Conservation (phyloP, 1,140 invertebrate species). For the Hycleus phaleratus region DNA sequence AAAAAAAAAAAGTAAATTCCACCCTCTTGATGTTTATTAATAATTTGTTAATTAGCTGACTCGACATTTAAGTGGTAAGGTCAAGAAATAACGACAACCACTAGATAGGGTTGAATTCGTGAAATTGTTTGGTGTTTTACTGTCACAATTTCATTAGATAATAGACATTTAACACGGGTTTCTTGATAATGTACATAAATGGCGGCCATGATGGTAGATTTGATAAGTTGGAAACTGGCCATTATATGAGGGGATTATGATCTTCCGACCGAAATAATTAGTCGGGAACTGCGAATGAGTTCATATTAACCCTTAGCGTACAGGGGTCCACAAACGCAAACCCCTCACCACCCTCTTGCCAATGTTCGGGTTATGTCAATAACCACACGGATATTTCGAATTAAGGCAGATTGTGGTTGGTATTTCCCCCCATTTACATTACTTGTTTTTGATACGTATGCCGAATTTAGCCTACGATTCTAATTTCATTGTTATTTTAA, state of each 20-base stretch:
- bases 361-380: constrained; percentile 39
- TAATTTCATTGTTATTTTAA: no score
- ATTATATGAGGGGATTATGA: constrained; percentile 42
- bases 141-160: constrained; percentile 15
- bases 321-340: constrained; percentile 23
- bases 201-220: constrained; percentile 40
- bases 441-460: constrained; percentile 3
- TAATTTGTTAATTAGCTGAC: no score
- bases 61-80: no score
- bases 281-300: constrained; percentile 36
- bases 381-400: constrained; percentile 39
- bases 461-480: not conserved
- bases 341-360: constrained; percentile 8
- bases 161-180: constrained; percentile 9
- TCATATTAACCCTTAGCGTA: constrained; percentile 39
- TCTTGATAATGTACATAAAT: constrained; percentile 27
- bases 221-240: constrained; percentile 40
- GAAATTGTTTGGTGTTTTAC: constrained; percentile 6
- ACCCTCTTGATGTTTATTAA: no score
- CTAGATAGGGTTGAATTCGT: constrained; percentile 1
- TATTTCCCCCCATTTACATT: constrained; percentile 19
- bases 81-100: not conserved
- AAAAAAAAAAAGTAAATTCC: no score
- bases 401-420: constrained; percentile 39
- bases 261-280: constrained; percentile 43